These are phyloP conservation scores for Rutilus rutilus DNA, from an alignment of 2,113 vertebrate species.

Conservation along the genomic window DNA sequence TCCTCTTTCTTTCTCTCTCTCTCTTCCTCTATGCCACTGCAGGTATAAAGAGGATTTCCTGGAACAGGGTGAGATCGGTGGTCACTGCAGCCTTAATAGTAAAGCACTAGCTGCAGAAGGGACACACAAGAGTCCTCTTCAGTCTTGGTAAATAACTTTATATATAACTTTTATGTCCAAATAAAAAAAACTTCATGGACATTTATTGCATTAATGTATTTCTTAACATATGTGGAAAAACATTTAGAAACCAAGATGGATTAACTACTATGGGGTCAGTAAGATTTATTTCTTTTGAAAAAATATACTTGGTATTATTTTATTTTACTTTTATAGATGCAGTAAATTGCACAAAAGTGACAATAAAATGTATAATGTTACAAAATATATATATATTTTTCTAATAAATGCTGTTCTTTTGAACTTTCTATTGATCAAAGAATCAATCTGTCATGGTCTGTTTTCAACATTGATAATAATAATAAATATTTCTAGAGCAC, in stretches of 20 bases:
- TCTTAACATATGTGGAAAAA: neutral
- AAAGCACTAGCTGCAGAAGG: constrained; percentile 80
- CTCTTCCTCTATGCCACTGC: constrained; percentile 28
- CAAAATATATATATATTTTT: too few relatives aligned
- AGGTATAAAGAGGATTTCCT: constrained; percentile 92
- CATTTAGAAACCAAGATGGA: neutral
- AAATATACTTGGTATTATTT: neutral
- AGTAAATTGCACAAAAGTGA: neutral
- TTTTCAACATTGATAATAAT: neutral
- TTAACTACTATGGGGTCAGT: neutral
- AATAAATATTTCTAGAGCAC: neutral
- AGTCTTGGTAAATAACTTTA: constrained; percentile 87
- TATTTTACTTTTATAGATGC: neutral
- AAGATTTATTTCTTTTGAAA: neutral
- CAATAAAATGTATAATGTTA: too few relatives aligned
- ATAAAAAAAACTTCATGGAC: neutral
- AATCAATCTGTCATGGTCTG: too few relatives aligned
- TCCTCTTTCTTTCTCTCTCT: neutral
- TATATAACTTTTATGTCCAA: neutral
- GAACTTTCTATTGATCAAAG: too few relatives aligned
- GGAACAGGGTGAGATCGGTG: constrained; percentile 87
- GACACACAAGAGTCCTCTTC: constrained; percentile 93
- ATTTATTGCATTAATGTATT: neutral
- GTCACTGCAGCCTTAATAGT: constrained; percentile 81
- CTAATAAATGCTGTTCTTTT: too few relatives aligned